These are phyloP conservation scores for Plusia festucae DNA, from an alignment of 2,888 invertebrate species.

Conservation along the genomic window DNA sequence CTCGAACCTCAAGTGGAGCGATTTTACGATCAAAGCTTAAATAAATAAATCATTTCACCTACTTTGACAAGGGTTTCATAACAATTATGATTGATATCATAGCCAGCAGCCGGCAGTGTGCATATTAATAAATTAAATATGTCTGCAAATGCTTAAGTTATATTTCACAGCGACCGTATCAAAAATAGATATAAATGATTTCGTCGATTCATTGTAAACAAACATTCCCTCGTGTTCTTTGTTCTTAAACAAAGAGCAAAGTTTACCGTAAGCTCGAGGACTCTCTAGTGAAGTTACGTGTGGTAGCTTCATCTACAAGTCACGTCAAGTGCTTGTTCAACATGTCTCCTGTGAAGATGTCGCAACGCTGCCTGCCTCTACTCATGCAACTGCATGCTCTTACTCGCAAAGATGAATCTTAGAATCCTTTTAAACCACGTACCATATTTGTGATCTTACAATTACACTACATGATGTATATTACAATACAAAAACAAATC, in stretches of 20 bases:
- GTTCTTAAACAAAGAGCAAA: slow-evolving; percentile 67
- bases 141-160: slow-evolving; percentile 38
- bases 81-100: slow-evolving; percentile 58
- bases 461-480: no score
- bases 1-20: slow-evolving; percentile 72
- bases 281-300: slow-evolving; percentile 73
- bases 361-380: slow-evolving; percentile 57
- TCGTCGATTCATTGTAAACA: slow-evolving; percentile 52
- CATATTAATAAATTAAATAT: slow-evolving; percentile 41
- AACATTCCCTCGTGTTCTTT: slow-evolving; percentile 56
- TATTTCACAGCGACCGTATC: slow-evolving; percentile 27
- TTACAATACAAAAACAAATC: no score
- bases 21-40: slow-evolving; percentile 73
- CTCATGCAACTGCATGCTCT: slow-evolving; percentile 36
- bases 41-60: slow-evolving; percentile 77
- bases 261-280: slow-evolving; percentile 68
- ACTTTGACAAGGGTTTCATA: slow-evolving; percentile 63
- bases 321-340: slow-evolving; percentile 81
- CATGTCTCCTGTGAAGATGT: slow-evolving; percentile 80
- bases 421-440: slow-evolving; percentile 8
- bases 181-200: slow-evolving; percentile 43
- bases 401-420: slow-evolving; percentile 12
- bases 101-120: slow-evolving; percentile 39
- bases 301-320: slow-evolving; percentile 75
- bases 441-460: slow-evolving; percentile 17